Conservation (phyloP, 2,888 invertebrate genomes). For the Julus scandinavius region DNA sequence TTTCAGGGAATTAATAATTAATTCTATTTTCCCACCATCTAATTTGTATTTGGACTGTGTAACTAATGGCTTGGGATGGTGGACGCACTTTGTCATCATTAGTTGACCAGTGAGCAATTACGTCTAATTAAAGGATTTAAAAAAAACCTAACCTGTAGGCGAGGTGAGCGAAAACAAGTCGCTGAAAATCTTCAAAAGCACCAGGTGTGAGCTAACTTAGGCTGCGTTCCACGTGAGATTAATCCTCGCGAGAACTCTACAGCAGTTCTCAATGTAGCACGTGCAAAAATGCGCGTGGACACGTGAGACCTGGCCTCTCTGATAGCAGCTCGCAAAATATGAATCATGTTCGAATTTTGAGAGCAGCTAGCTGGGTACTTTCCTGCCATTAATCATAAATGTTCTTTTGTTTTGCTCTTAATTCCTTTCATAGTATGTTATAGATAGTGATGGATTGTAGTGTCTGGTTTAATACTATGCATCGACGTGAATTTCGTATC, state of each 20-base stretch:
- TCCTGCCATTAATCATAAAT: background rate
- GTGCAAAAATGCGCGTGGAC: too few species aligned
- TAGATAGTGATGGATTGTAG: background rate
- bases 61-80: background rate
- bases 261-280: too few species aligned
- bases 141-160: background rate
- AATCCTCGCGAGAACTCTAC: too few species aligned
- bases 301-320: too few species aligned
- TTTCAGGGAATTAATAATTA: conserved; percentile 18
- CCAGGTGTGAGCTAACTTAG: background rate
- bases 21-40: conserved; percentile 33
- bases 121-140: background rate
- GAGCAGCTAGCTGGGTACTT: background rate
- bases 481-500: background rate
- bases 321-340: too few species aligned
- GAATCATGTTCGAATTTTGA: too few species aligned
- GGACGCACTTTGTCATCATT: background rate
- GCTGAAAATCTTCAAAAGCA: background rate
- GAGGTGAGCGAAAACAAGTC: background rate
- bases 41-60: conserved; percentile 33
- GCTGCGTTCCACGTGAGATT: background rate
- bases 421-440: background rate
- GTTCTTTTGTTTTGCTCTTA: background rate
- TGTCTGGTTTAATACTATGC: background rate
- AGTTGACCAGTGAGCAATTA: conserved; percentile 26